phyloP scores from a whole-genome alignment of 2,797 vertebrate species.

The Lepus oiostolus region DNA sequence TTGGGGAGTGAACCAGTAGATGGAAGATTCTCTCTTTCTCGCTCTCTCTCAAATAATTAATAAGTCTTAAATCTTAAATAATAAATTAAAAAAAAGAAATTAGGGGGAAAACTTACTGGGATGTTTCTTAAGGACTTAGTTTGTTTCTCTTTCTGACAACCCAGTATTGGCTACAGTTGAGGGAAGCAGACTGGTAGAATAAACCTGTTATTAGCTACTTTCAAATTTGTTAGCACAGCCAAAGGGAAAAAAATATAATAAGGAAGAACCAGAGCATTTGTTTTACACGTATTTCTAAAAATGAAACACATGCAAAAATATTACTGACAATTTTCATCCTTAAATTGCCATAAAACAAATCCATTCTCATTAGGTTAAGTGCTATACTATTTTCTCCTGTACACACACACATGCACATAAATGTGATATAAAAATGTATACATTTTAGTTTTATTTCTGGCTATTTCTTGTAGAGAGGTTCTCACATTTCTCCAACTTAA shows the following conservation, averaged over 20 bases:
- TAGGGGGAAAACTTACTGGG: background rate
- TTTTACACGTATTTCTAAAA: conserved; percentile 54
- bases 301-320: conserved; percentile 4
- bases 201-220: background rate
- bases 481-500: background rate
- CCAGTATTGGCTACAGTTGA: background rate
- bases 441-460: background rate
- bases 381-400: background rate
- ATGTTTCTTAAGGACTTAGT: background rate
- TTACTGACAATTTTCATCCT: background rate
- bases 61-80: too few species aligned
- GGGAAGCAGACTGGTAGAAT: background rate
- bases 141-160: background rate
- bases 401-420: background rate
- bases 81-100: background rate
- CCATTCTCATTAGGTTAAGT: conserved; percentile 5
- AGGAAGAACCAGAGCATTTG: background rate
- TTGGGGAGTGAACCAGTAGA: too few species aligned
- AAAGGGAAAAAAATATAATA: background rate
- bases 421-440: background rate
- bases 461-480: background rate
- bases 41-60: too few species aligned
- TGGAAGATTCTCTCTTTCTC: too few species aligned
- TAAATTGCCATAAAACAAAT: conserved; percentile 30
- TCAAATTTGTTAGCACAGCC: background rate